Base-by-base conservation (phyloP, 2,797 vertebrate genomes). In the Dicrostonyx torquatus region DNA sequence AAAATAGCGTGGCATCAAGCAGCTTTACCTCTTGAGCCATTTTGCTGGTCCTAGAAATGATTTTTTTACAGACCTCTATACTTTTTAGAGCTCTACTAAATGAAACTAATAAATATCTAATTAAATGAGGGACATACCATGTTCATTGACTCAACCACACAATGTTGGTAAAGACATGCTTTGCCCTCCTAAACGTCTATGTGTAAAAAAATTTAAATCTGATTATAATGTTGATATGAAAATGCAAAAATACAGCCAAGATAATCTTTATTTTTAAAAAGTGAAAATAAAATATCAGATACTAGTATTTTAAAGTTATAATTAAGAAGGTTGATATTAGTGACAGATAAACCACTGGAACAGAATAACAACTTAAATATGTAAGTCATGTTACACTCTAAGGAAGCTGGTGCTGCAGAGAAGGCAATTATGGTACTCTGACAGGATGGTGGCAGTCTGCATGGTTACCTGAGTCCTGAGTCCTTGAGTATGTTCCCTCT, bases 161-260 rank as follows among this genome's bases (percentile, higher is more conserved):
- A 34, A 20, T 50, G 17, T 72, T 66, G 40, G 45, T 83, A 66
- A 94, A 78, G 24, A 43, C 45, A 18, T 73, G n/a, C 70, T 85
- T 80, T 87, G 73, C n/a, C 86, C 82, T 18, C 26, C 18, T 87
- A 45, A 87, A 55, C n/a, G n/a, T 17, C 34, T 45, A 29, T 68
- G 22, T n/a, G 22, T 34, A 87, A 53, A 82, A 77, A 60, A 1
- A 87, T 58, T 92, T 68, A 14, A 87, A 17, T 60, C 29, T 93
- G 66, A 82, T 87, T 85, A 68, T 89, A 83, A 88, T 91, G 76
- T 78, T 66, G 58, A 68, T 43, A 83, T 48, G 29, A n/a, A 93
- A 91, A 78, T 84, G 62, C 17, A 87, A 93, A 92, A 87, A 97
- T 68, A 13, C 50, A 11, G 11, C 24, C 83, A 77, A 91, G 55